Evolutionary conservation across 2,888 invertebrate genomes (phyloP), one percentile per base, ranked within the genome.

Genomic region (Tribolium freemani): DNA sequence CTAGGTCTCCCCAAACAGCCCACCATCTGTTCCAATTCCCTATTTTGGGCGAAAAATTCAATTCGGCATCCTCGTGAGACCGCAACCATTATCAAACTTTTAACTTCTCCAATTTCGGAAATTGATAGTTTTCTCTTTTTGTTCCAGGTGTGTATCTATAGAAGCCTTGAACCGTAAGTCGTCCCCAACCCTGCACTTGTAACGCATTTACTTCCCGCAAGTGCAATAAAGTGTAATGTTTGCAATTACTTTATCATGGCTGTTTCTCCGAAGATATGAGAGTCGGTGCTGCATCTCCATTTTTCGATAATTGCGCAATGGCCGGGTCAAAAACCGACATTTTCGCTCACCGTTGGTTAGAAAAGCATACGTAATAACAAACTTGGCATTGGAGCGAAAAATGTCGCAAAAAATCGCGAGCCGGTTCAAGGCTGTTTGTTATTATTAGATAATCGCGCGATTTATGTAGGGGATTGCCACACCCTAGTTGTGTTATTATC

Each of bases 371-470:
- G 45, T 45, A 26, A 38, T 38, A 38, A 38, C 68, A 71, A 76
- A 68, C 60, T 76, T 76, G 76, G 76, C 74, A 76, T 67, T 72
- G 71, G 67, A 38, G 45, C 57, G 63, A 71, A 74, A 74, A 73
- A 66, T 45, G 50, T 61, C 50, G 38, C 45, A 70, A 69, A 67
- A 58, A 72, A 69, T 56, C 5, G 66, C 53, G 38, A 38, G 56
- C 60, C 70, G 61, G 76, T 77, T 77, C 78, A 78, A 77, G 78
- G 76, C 69, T 72, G 71, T 69, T 64, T 73, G 13, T 64, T 64
- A 72, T 72, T 76, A 77, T 77, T 77, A 77, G 73, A 73, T 72
- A 73, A 73, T 68, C 57, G 63, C 61, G 61, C 71, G 45, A 57
- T 30, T 16, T 58, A 16, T 58, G 10, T 5, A 45, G 5, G 26